These are phyloP conservation scores for Drosophila melanogaster DNA, from an alignment of 1,140 invertebrate species.

Conservation along the genomic window DNA sequence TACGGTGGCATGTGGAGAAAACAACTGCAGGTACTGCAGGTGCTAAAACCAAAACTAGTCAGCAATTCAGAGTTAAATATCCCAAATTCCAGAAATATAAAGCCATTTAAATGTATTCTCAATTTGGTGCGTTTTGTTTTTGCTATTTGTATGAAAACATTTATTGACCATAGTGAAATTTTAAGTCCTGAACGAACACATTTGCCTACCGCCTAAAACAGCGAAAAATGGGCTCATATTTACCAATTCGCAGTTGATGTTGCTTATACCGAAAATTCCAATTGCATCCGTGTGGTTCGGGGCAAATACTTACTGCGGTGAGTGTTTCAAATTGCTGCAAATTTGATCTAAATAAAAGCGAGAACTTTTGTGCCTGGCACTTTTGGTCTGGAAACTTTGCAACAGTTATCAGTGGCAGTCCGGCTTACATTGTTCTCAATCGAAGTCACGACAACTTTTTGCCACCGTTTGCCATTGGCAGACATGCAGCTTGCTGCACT, in stretches of 20 bases:
- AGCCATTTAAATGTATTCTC: not conserved
- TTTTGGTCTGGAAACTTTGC: conserved; percentile 48
- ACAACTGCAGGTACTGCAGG: not conserved
- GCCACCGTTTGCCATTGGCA: conserved; percentile 57
- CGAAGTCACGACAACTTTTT: conserved; percentile 29
- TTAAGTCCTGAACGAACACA: not conserved
- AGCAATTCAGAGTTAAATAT: not conserved
- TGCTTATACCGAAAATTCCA: conserved; percentile 1
- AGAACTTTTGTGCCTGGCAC: conserved; percentile 48
- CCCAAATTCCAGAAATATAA: not conserved
- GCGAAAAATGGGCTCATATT: not conserved
- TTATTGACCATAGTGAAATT: not conserved
- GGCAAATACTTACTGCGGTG: conserved; percentile 46
- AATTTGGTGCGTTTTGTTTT: not conserved
- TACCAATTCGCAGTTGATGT: conserved; percentile 8
- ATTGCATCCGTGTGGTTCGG: not conserved
- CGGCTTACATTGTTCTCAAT: conserved; percentile 20
- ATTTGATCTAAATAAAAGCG: conserved; percentile 54
- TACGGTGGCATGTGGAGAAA: not conserved
- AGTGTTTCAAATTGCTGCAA: conserved; percentile 49
- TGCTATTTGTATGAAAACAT: not conserved
- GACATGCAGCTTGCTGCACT: conserved; percentile 22
- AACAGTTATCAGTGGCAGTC: conserved; percentile 51
- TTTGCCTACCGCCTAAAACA: not conserved
- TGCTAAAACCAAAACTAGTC: not conserved